These are phyloP conservation scores for Magallana angulata DNA, from an alignment of 1,140 invertebrate genomes.

Conservation along the genomic window DNA sequence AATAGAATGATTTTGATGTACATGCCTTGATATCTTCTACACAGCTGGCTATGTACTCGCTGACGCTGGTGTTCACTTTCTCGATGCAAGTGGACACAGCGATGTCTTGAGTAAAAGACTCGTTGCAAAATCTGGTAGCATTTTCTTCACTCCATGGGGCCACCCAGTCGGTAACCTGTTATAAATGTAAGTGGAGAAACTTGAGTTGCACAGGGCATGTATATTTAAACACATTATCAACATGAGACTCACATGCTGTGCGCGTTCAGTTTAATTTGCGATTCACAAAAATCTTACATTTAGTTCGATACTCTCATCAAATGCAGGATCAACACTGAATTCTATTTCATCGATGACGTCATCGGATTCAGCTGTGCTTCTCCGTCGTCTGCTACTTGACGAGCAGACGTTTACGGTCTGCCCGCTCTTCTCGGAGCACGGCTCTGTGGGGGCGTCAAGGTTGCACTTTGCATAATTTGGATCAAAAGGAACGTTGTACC, in stretches of 20 bases:
- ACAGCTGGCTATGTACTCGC: not conserved
- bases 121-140: not conserved
- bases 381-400: not conserved
- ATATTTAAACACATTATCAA: no score
- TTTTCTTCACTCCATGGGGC: not conserved
- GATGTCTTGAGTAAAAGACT: not conserved
- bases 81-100: not conserved
- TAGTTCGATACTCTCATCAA: not conserved
- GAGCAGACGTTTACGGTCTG: conserved; percentile 2
- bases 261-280: no score
- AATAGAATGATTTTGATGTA: no score
- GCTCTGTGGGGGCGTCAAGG: not conserved
- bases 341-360: conserved; percentile 13
- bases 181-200: no score
- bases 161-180: not conserved
- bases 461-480: not conserved
- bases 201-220: no score
- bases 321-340: not conserved
- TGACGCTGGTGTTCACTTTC: not conserved
- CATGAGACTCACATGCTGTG: no score
- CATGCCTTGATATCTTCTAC: not conserved
- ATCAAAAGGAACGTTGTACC: not conserved
- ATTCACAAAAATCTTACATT: not conserved
- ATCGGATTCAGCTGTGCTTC: not conserved
- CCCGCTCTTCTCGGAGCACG: not conserved